Evolutionary conservation across 2,113 vertebrate species (phyloP).

Genomic region (Cygnus atratus): DNA sequence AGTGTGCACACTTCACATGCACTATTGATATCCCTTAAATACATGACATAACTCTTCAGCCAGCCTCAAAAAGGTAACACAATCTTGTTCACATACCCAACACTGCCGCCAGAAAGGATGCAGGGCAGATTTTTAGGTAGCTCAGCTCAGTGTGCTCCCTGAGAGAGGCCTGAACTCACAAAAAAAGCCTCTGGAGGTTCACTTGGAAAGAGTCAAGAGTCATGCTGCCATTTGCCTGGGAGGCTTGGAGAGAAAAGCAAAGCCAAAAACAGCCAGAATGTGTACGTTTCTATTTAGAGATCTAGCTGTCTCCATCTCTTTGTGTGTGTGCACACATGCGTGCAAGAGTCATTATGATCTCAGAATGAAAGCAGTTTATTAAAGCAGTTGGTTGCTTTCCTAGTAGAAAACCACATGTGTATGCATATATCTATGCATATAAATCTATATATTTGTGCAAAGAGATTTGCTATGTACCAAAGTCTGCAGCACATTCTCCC

Average conservation of each 20-base stretch:
- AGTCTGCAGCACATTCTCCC: neutral
- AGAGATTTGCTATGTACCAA: neutral
- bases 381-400: neutral
- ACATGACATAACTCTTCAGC: conserved; percentile 6
- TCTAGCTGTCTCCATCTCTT: neutral
- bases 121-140: conserved; percentile 48
- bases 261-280: neutral
- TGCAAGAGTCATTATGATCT: conserved; percentile 53
- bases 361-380: conserved; percentile 44
- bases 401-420: neutral
- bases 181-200: conserved; percentile 26
- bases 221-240: conserved; percentile 66
- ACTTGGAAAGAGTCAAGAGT: conserved; percentile 26
- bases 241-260: conserved; percentile 53
- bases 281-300: conserved; percentile 32
- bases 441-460: neutral
- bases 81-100: conserved; percentile 3
- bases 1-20: neutral
- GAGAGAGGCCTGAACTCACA: neutral
- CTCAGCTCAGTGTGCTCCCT: neutral
- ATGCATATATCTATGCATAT: neutral
- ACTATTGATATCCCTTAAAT: conserved; percentile 41
- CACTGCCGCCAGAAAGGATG: neutral
- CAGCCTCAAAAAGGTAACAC: conserved; percentile 18
- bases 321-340: conserved; percentile 31